These are phyloP conservation scores for Aleadryas rufinucha DNA, from an alignment of 2,113 vertebrate genomes.

Conservation along the genomic window DNA sequence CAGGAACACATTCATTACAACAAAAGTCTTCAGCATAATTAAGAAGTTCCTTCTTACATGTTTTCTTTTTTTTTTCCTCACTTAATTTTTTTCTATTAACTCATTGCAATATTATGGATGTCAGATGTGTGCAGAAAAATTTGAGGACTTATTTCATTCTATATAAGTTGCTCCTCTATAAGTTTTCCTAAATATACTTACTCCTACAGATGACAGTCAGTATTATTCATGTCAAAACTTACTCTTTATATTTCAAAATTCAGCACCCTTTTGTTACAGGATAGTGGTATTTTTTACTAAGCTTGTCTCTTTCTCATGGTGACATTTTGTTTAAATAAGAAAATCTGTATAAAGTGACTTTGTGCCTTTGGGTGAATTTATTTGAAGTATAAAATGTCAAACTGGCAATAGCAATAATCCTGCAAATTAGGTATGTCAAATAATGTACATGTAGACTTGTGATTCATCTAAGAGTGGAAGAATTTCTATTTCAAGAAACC, in stretches of 20 bases:
- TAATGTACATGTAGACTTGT: slow-evolving; percentile 57
- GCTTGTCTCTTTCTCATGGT: slow-evolving; percentile 14
- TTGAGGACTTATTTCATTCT: background rate
- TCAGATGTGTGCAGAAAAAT: background rate
- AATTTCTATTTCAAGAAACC: slow-evolving; percentile 44
- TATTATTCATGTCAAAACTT: background rate
- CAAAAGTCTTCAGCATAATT: slow-evolving; percentile 7
- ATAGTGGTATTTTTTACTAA: background rate
- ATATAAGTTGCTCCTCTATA: background rate
- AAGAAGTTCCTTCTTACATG: background rate
- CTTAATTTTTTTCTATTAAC: background rate
- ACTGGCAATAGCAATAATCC: slow-evolving; percentile 50
- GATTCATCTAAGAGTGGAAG: slow-evolving; percentile 41
- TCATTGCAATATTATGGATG: background rate
- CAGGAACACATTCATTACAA: background rate
- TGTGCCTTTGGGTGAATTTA: slow-evolving; percentile 61
- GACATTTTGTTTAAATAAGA: slow-evolving; percentile 66
- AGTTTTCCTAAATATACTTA: background rate
- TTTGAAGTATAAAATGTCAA: slow-evolving; percentile 68
- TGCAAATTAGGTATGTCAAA: slow-evolving; percentile 47
- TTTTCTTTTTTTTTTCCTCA: background rate
- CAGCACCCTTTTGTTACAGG: background rate
- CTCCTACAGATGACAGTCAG: background rate
- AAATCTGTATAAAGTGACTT: slow-evolving; percentile 60
- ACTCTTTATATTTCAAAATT: background rate